phyloP scores from a whole-genome alignment of 2,888 invertebrate species.

The Eudasyphora cyanicolor region DNA sequence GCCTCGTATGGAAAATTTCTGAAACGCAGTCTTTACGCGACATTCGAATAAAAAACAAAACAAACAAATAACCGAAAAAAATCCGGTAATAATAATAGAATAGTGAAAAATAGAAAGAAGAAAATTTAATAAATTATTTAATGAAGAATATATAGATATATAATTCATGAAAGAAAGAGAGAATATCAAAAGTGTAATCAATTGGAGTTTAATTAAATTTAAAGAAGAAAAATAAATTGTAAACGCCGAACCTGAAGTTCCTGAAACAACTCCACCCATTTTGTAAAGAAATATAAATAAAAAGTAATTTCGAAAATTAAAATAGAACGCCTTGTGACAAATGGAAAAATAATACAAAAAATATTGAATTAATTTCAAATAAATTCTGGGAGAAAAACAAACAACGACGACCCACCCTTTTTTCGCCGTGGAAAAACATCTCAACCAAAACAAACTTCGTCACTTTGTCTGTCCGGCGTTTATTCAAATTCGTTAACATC shows the following conservation, averaged over 20 bases:
- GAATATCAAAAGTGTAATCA: too few species aligned
- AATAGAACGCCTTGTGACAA: not conserved
- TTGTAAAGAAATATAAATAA: constrained; percentile 4
- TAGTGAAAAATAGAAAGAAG: not conserved
- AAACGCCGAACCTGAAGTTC: constrained; percentile 49
- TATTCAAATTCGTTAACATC: constrained; percentile 52
- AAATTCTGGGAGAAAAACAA: not conserved
- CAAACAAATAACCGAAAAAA: constrained; percentile 2
- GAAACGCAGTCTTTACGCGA: not conserved
- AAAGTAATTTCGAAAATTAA: not conserved
- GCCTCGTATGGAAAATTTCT: constrained; percentile 27
- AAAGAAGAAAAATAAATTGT: not conserved
- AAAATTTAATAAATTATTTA: not conserved
- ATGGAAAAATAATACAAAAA: not conserved
- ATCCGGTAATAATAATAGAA: constrained; percentile 1
- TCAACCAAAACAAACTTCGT: constrained; percentile 27
- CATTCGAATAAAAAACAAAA: not conserved
- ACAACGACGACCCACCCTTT: constrained; percentile 58
- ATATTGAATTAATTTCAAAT: not conserved
- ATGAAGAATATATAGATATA: not conserved
- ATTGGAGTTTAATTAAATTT: not conserved
- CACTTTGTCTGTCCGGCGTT: not conserved
- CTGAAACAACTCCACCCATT: constrained; percentile 62
- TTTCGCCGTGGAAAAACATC: constrained; percentile 4
- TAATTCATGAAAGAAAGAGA: not conserved